Evolutionary conservation across 2,888 invertebrate genomes (phyloP), one percentile per base, ranked within the genome.

Genomic region (Cancer borealis): DNA sequence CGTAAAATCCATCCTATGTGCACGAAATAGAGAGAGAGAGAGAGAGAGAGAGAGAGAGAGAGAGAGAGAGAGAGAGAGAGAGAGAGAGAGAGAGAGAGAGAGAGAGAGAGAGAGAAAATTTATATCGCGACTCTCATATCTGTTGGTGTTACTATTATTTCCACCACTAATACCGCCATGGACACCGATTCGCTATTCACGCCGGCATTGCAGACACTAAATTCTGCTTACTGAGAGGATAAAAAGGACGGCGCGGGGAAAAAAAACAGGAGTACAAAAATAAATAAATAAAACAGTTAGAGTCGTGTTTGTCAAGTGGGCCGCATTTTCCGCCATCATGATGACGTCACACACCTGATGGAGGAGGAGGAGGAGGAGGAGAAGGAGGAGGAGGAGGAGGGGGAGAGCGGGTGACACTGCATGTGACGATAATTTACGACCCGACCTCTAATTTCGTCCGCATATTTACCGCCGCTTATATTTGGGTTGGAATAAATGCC

Each of bases 1-100:
- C 91, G 47, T 49, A 45, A 60, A 54, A 66, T 47, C 60, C 87
- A 96, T 97, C 0, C 97, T 97, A 96, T 97, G 96, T 17, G 97
- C 96, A 2, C 96, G 96, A 73, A 14, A 89, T 5, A 46, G 91
- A 73, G n/a, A 92, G 49, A n/a, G 26, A 92, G 92, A 96, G 66
- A 21, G 88, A 46, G 91, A 73, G n/a, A 92, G 49, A 21, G n/a
- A 92, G 92, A 96, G 66, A 26, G 88, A 92, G 79, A 47, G 88
- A 89, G 88, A 95, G 88, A 92, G 89, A 73, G 89, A 66, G 92
- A 92, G 92, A 92, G 92, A 92, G 92, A 88, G 66, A 66, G 66
- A 66, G 66, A 66, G 66, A 66, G 66, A 66, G 66, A 66, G 66
- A 66, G 66, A 66, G 66, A 66, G 66, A 66, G 66, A 66, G 66